Conservation (phyloP, 2,888 invertebrate species). For the Hermaeophaga mercurialis region DNA sequence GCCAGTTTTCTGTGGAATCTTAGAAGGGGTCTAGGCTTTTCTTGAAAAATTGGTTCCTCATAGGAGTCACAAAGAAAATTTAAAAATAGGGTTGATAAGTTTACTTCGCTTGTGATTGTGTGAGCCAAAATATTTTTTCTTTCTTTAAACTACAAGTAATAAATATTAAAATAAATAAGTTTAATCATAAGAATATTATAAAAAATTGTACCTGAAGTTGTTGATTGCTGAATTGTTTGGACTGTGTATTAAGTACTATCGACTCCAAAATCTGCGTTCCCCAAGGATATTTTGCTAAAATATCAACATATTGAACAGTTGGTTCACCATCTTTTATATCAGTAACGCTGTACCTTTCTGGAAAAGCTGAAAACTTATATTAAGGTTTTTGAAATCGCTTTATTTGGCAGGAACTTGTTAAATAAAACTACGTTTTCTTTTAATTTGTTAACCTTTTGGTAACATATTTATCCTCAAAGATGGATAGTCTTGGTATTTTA, state of each 20-base stretch:
- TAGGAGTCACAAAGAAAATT: slow-evolving; percentile 65
- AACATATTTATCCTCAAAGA: not conserved
- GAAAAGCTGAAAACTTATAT: slow-evolving; percentile 69
- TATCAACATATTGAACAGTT: slow-evolving; percentile 61
- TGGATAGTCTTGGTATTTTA: not conserved
- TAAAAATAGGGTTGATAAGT: slow-evolving; percentile 62
- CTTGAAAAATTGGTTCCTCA: slow-evolving; percentile 60
- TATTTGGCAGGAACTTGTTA: too few relatives aligned
- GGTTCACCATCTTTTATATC: slow-evolving; percentile 61
- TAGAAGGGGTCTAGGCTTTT: slow-evolving; percentile 56
- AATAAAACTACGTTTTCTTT: too few relatives aligned
- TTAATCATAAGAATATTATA: not conserved
- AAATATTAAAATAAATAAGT: not conserved
- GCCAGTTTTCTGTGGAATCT: slow-evolving; percentile 73
- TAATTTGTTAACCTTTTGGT: too few relatives aligned
- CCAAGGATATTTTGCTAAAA: slow-evolving; percentile 69
- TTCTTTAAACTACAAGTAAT: slow-evolving; percentile 52
- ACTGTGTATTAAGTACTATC: slow-evolving; percentile 56
- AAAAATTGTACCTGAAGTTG: slow-evolving; percentile 44
- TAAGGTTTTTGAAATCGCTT: too few relatives aligned
- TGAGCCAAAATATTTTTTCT: slow-evolving; percentile 53
- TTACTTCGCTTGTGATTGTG: slow-evolving; percentile 59
- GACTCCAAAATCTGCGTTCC: slow-evolving; percentile 69
- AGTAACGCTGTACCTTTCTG: slow-evolving; percentile 70
- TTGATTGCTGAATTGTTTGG: slow-evolving; percentile 34